Evolutionary conservation across 2,113 vertebrate genomes (phyloP), one percentile per base, ranked within the genome.

Genomic region (Eudyptes chrysolophus): DNA sequence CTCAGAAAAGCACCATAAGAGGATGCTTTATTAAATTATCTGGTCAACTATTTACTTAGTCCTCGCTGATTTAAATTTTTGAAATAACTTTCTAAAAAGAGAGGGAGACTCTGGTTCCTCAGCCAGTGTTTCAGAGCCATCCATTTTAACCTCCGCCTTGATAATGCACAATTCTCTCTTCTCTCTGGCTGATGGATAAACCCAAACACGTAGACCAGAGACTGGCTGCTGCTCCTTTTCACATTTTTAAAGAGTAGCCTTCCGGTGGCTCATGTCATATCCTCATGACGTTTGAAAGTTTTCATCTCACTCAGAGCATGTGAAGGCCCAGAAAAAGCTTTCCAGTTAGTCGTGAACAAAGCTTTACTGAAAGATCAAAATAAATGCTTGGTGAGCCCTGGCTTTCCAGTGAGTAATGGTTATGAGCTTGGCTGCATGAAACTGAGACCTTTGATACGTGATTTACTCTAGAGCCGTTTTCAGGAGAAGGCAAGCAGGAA

Each of bases 41-140:
- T 76, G 5, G 85, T 69, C 93, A 85, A 92, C 84, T 96, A 93
- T 96, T 97, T 95, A 93, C 42, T 95, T 94, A 94, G 70, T 65
- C 70, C 29, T 42, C 1, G 44, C 17, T 70, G 93, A 96, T 96
- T 87, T 72, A 91, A 85, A 96, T 96, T 92, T 96, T 94, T 94
- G 51, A 92, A 95, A 96, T 96, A 92, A 87, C 94, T 95, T 96
- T 95, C 95, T 96, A 95, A 97, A 97, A 94, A 85, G 58, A 96
- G 92, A 75, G 49, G 18, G 32, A 94, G 58, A 65, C 38, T 72
- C 75, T 86, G 75, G 19, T 62, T 87, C 70, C 30, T 79, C 38
- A 66, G 58, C 49, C 40, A 94, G 42, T 19, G 18, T 83, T 95
- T 88, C 84, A 93, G 74, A 89, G 62, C n/a, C 49, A 91, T 71